Conservation (phyloP, 2,797 vertebrate species). For the Lateolabrax maculatus region DNA sequence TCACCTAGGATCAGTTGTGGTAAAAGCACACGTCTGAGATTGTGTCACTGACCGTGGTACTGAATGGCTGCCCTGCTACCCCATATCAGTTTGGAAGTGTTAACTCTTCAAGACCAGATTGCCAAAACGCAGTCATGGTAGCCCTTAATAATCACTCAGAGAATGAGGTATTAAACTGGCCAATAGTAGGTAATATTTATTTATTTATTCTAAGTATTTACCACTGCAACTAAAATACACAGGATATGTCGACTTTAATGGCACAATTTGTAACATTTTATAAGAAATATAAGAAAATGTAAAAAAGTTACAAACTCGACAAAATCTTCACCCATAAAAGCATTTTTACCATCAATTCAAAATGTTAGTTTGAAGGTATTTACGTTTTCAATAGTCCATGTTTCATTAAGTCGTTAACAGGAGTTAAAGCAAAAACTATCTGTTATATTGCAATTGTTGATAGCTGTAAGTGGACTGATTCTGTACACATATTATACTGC, state of each 20-base stretch:
- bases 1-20: neutral
- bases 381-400: neutral
- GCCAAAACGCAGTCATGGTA: conserved; percentile 9
- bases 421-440: neutral
- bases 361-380: neutral
- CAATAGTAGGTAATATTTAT: neutral
- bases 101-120: conserved; percentile 7
- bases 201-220: conserved; percentile 6
- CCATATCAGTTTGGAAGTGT: neutral
- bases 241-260: neutral
- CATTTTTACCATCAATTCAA: neutral
- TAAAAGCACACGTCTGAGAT: neutral
- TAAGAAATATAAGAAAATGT: no score
- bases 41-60: conserved; percentile 68
- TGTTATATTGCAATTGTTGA: neutral
- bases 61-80: conserved; percentile 45
- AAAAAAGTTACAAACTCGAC: no score
- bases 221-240: neutral
- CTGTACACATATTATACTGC: neutral
- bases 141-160: neutral
- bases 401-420: neutral
- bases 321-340: neutral
- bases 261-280: no score
- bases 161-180: neutral
- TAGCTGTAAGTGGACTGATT: neutral